Percentiles rank a stretch among this genome's conserved stretches.
phyloP scores from a whole-genome alignment of 2,888 invertebrate species.

The Hedychridium roseum region DNA sequence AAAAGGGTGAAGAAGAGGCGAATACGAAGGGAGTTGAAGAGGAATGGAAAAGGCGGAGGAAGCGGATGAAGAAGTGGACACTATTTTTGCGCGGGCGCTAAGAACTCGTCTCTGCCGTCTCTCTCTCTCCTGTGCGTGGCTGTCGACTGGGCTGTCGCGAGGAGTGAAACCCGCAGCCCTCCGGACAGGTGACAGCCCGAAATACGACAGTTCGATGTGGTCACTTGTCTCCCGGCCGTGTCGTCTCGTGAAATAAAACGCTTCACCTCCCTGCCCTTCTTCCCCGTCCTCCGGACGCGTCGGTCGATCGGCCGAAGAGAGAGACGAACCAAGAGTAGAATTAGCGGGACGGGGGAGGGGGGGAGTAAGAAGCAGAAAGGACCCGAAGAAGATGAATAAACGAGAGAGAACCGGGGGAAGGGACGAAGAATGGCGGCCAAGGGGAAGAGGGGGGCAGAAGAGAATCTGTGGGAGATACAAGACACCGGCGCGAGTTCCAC shows the following conservation, averaged over 20 bases:
- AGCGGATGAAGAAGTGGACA: constrained; percentile 12
- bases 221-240: constrained; percentile 51
- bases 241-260: constrained; percentile 50
- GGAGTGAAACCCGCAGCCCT: constrained; percentile 30
- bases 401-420: constrained; percentile 3
- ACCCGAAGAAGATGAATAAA: background rate
- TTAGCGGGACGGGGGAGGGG: background rate
- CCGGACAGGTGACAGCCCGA: constrained; percentile 51
- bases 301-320: too few species aligned
- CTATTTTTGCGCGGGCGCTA: constrained; percentile 27
- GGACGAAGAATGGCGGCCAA: constrained; percentile 2
- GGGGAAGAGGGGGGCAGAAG: constrained; percentile 8
- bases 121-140: constrained; percentile 3
- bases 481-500: constrained; percentile 16
- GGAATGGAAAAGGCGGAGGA: constrained; percentile 11
- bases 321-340: background rate
- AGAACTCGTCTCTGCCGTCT: constrained; percentile 25
- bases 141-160: constrained; percentile 29
- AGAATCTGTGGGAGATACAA: constrained; percentile 16
- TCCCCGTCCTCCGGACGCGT: too few species aligned
- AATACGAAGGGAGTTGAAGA: too few species aligned
- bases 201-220: constrained; percentile 55
- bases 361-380: constrained; percentile 4
- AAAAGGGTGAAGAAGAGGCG: background rate
- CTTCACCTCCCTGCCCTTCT: constrained; percentile 22